phyloP scores from a whole-genome alignment of 2,113 vertebrate species.

The Kryptolebias marmoratus region DNA sequence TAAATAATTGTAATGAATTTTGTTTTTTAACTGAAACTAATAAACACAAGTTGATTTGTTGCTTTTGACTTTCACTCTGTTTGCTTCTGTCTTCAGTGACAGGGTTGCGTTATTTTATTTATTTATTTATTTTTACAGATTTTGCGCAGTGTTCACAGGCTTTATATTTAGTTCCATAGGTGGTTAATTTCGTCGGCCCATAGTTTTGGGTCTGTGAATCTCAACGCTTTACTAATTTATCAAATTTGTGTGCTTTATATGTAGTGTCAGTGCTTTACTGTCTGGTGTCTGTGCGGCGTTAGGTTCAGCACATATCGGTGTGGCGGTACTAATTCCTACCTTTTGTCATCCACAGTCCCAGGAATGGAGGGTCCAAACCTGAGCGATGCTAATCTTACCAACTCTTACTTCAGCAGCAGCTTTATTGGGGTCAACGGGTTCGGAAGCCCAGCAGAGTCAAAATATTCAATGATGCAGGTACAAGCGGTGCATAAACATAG shows the following conservation, averaged over 20 bases:
- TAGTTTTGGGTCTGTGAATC: neutral
- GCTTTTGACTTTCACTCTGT: too few relatives aligned
- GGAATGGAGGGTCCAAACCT: slow-evolving; percentile 91
- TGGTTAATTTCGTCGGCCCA: slow-evolving; percentile 12
- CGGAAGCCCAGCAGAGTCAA: slow-evolving; percentile 95
- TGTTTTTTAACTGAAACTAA: too few relatives aligned
- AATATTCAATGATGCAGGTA: slow-evolving; percentile 99
- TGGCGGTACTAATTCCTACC: neutral
- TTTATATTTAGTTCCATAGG: slow-evolving; percentile 29
- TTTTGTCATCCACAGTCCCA: slow-evolving; percentile 83
- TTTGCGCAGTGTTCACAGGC: slow-evolving; percentile 51
- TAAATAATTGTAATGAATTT: too few relatives aligned
- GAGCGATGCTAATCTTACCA: slow-evolving; percentile 92
- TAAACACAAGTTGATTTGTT: too few relatives aligned
- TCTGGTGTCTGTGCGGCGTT: neutral
- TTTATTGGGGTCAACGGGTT: slow-evolving; percentile 99
- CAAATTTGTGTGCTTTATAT: too few relatives aligned
- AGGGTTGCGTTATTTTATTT: neutral
- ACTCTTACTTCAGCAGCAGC: slow-evolving; percentile 99
- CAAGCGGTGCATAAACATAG: too few relatives aligned
- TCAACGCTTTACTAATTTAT: too few relatives aligned
- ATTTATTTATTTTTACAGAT: neutral
- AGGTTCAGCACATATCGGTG: neutral
- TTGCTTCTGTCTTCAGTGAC: too few relatives aligned
- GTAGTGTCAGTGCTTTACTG: neutral